phyloP scores from a whole-genome alignment of 2,797 vertebrate species.

The Halcyon leucocephala region DNA sequence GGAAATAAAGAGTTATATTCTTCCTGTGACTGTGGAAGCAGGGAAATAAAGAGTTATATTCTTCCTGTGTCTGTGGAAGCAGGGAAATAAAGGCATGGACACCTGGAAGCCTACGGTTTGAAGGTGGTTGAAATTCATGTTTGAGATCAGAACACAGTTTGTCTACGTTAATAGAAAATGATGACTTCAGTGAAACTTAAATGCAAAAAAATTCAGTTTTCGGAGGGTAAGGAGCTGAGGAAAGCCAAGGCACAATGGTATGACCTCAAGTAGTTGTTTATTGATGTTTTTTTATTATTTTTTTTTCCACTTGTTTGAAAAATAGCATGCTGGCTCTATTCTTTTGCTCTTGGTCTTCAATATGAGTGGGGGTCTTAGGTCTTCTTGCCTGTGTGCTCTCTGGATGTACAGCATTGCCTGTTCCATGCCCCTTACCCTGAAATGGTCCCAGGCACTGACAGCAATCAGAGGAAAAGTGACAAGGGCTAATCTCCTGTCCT shows the following conservation, averaged over 20 bases:
- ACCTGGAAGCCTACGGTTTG: background rate
- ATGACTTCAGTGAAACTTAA: background rate
- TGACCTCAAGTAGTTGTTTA: background rate
- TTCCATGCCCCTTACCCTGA: background rate
- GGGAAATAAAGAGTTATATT: background rate
- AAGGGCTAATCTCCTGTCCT: rapidly evolving
- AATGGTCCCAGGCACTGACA: rapidly evolving
- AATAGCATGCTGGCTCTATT: background rate
- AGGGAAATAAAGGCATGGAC: background rate
- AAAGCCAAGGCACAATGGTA: background rate
- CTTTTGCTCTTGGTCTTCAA: background rate
- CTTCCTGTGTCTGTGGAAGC: too few relatives aligned
- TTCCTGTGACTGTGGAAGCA: too few relatives aligned
- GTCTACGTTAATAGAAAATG: background rate
- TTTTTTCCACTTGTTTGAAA: background rate
- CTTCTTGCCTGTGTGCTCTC: background rate
- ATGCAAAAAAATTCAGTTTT: background rate
- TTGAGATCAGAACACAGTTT: background rate
- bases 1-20: background rate
- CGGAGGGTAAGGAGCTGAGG: background rate
- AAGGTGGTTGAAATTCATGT: background rate
- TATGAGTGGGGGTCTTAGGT: background rate
- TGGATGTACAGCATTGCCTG: background rate
- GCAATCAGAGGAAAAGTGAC: background rate
- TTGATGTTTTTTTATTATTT: background rate